Evolutionary conservation across 2,888 invertebrate genomes (phyloP), one percentile per base, ranked within the genome.

Genomic region (Bhutanitis thaidina): DNA sequence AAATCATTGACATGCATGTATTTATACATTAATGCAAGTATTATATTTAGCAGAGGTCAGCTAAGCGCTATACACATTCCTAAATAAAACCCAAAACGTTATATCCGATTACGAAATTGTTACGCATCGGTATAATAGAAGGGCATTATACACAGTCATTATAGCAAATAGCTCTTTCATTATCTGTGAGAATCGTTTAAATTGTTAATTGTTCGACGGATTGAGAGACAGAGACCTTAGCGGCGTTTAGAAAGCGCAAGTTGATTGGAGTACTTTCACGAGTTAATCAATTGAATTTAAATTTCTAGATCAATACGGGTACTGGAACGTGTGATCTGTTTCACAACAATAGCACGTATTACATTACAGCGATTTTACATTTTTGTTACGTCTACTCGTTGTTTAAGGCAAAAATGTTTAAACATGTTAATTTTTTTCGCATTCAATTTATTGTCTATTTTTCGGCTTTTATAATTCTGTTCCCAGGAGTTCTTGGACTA

Each of bases 401-500:
- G 50, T 35, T 51, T 30, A 43, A 36, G 30, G 39, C 32, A 40
- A 35, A 52, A 49, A 30, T 49, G 12, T 29, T 7, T 32, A 27
- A 41, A 36, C 13, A 30, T 45, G 45, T 46, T 50, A 41, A 36
- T 38, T 41, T 15, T 46, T 51, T 45, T 51, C 29, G 35, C 45
- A 41, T 35, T 29, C 1, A 34, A 34, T n/a, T 36, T 30, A 45
- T 39, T 49, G 48, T 44, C 30, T 45, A 49, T 49, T 44, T 49
- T 53, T 44, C 45, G 45, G 27, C 48, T 43, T 37, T 43, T 50
- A 43, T 53, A 48, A 52, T 52, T 56, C 48, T 43, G 43, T 60
- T 63, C 59, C 54, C 54, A 58, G 55, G 61, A 62, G 55, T 59
- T 59, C 58, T 63, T 61, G 64, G 60, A 67, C 77, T 74, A 75